Base-by-base conservation (phyloP, 2,797 vertebrate species). In the Mallotus villosus region DNA sequence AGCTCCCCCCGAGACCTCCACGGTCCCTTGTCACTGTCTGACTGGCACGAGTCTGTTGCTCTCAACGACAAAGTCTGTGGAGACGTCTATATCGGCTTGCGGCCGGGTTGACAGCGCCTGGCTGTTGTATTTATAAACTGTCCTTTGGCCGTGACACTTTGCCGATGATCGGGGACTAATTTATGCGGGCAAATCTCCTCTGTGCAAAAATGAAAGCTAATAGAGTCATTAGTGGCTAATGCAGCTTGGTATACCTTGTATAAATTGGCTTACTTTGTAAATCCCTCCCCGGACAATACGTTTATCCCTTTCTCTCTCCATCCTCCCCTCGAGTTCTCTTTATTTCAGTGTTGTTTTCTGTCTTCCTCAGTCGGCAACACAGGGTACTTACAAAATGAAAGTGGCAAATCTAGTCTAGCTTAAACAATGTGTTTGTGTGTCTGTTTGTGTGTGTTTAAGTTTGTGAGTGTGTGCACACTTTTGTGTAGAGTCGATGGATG, bases 91-190 rank as follows among this genome's bases (percentile, higher is more conserved):
- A 99, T 99, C 94, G 96, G 94, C 87, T 93, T 91, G 91, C 92
- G 92, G 94, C 89, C 85, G 75, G 91, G 93, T 93, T 98, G 97
- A 99, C 97, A 98, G 95, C 91, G 93, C 95, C 94, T 95, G 96
- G 95, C 95, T 97, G 96, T 96, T 95, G 96, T 98, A 98, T 99
- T 98, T 99, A 98, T 95, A 98, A 99, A 96, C 96, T 99, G 97
- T 99, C 97, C 95, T 97, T 96, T 95, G 95, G 93, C 92, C 79
- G 93, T 98, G 97, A 98, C 97, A 98, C 95, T 97, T 99, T 95
- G 94, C 96, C 97, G 93, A 98, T 99, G 97, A 99, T 96, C 94
- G 90, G 92, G 92, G 90, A 92, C 91, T 98, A 98, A 99, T 99
- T 97, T 99, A 99, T 99, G 95, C 97, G 92, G 93, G 92, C 93